Evolutionary conservation across 2,113 vertebrate species (phyloP).

Genomic region (Neogale vison): DNA sequence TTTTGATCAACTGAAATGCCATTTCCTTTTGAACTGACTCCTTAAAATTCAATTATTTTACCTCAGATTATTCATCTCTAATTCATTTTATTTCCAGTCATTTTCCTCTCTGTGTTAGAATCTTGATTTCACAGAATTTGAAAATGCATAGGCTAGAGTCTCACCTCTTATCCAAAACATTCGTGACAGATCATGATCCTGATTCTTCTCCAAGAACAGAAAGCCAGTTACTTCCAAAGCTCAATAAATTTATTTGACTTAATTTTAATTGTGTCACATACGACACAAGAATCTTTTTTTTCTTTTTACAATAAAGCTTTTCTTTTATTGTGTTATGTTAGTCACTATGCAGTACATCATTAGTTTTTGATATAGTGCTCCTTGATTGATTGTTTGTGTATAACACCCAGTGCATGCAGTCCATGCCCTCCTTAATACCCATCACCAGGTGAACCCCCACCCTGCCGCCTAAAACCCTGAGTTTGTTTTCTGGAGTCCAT

Average conservation of each 20-base stretch:
- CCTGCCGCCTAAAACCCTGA: too few species aligned
- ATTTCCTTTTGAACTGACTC: background rate
- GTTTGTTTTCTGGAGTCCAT: too few species aligned
- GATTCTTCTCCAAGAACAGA: background rate
- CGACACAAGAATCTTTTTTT: background rate
- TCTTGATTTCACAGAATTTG: background rate
- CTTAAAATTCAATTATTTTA: constrained; percentile 29
- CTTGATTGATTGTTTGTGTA: too few species aligned
- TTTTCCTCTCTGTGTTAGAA: background rate
- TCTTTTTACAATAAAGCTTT: too few species aligned
- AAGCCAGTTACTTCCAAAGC: background rate
- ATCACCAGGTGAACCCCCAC: too few species aligned
- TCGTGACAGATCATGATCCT: background rate
- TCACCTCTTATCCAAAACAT: background rate
- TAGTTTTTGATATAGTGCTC: too few species aligned
- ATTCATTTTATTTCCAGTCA: background rate
- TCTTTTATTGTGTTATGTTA: too few species aligned
- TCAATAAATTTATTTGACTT: background rate
- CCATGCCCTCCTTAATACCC: too few species aligned
- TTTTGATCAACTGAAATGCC: background rate
- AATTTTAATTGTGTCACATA: constrained; percentile 15
- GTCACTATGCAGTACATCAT: too few species aligned
- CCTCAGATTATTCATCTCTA: background rate
- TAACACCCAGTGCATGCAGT: too few species aligned
- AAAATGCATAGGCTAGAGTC: background rate